A percentile compares a stretch with the other conserved stretches of the same genome.
phyloP scores from a whole-genome alignment of 2,888 invertebrate genomes.

The Ommatoiulus sabulosus region DNA sequence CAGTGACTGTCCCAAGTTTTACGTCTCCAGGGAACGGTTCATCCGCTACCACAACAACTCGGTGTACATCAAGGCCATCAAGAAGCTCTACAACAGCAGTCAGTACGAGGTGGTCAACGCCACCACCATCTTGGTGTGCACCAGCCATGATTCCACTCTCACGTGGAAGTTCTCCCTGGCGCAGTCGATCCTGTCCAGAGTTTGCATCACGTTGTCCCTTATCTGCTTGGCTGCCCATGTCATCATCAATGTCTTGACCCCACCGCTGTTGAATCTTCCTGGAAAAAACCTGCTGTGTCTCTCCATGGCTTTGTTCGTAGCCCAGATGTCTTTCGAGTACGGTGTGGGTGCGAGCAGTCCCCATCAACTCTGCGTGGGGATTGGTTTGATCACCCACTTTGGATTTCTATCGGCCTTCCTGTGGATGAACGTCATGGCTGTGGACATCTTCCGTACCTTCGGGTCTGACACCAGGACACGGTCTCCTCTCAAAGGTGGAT shows the following conservation, averaged over 20 bases:
- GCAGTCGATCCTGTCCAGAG: slow-evolving; percentile 64
- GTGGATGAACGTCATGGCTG: slow-evolving; percentile 70
- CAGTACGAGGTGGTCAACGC: slow-evolving; percentile 62
- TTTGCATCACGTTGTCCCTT: slow-evolving; percentile 66
- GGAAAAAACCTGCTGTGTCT: slow-evolving; percentile 68
- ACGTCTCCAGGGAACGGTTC: slow-evolving; percentile 61
- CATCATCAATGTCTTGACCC: slow-evolving; percentile 61
- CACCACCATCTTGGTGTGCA: slow-evolving; percentile 62
- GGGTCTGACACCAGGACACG: slow-evolving; percentile 51
- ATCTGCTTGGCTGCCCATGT: slow-evolving; percentile 66
- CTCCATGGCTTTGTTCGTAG: slow-evolving; percentile 66
- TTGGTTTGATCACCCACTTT: slow-evolving; percentile 67
- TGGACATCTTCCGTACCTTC: slow-evolving; percentile 69
- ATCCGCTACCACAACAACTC: slow-evolving; percentile 58
- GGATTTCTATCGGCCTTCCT: slow-evolving; percentile 68
- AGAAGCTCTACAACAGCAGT: slow-evolving; percentile 57
- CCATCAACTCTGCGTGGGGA: slow-evolving; percentile 61
- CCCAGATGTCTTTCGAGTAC: slow-evolving; percentile 66
- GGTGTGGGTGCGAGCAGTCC: slow-evolving; percentile 59
- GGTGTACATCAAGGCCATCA: slow-evolving; percentile 62
- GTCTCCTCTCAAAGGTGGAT: background rate
- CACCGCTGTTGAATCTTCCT: slow-evolving; percentile 66
- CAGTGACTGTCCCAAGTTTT: slow-evolving; percentile 61
- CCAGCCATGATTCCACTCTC: slow-evolving; percentile 15
- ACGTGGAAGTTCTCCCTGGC: slow-evolving; percentile 61